A percentile compares a stretch with the other conserved stretches of the same genome.
These are phyloP conservation scores for Gallinago solitaria DNA, from an alignment of 2,797 vertebrate species.

Conservation along the genomic window DNA sequence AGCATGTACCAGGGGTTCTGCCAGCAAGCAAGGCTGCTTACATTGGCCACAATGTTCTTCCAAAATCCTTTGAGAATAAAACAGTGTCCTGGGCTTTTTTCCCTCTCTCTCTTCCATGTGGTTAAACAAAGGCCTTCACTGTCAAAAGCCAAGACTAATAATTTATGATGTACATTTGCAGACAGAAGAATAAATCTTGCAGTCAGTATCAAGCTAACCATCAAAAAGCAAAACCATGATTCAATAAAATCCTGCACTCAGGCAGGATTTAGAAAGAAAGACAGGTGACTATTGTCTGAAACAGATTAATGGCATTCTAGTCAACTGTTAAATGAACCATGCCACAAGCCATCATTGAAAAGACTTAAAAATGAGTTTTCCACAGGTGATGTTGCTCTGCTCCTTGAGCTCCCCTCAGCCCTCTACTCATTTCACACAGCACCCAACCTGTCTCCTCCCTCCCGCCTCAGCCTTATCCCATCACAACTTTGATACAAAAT, in stretches of 20 bases:
- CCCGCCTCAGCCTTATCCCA: background rate
- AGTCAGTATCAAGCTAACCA: background rate
- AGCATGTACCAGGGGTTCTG: background rate
- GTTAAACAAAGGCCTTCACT: slow-evolving; percentile 25
- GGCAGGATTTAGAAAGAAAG: background rate
- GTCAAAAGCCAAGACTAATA: background rate
- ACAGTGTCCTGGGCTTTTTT: background rate
- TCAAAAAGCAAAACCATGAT: background rate
- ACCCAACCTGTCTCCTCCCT: background rate
- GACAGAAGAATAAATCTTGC: background rate
- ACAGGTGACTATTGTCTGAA: background rate
- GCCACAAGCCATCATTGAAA: background rate
- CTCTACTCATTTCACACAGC: background rate
- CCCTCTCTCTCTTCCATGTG: background rate
- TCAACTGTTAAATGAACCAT: background rate
- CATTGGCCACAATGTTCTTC: background rate
- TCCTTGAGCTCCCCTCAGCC: background rate
- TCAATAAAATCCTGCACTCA: background rate
- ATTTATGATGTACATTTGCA: background rate
- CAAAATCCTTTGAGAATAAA: background rate
- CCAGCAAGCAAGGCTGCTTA: background rate
- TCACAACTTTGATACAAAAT: background rate
- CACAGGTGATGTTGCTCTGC: background rate
- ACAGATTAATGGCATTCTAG: background rate
- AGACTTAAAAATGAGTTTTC: background rate